phyloP scores from a whole-genome alignment of 2,888 invertebrate species.

The Watsonalla binaria region DNA sequence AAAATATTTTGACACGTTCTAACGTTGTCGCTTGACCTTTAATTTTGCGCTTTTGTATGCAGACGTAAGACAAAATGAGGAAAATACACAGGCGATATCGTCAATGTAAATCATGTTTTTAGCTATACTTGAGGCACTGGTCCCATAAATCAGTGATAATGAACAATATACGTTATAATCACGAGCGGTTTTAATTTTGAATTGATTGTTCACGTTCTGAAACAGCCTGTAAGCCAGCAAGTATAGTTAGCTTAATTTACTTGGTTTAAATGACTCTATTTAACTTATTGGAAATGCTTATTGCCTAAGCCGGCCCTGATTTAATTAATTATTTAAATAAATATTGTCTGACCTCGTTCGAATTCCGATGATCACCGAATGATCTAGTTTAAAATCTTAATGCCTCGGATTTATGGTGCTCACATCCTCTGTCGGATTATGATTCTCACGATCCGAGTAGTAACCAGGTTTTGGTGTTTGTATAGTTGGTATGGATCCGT shows the following conservation, averaged over 20 bases:
- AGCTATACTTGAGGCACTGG: not conserved
- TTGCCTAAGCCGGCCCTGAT: not conserved
- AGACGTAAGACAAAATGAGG: not conserved
- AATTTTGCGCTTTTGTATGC: not conserved
- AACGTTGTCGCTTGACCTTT: too few relatives aligned
- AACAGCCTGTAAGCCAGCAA: not conserved
- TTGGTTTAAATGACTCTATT: too few relatives aligned
- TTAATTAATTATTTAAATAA: conserved; percentile 10
- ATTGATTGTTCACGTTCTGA: not conserved
- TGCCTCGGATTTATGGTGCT: conserved; percentile 17
- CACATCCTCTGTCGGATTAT: conserved; percentile 21
- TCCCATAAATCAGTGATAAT: not conserved
- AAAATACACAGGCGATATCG: not conserved
- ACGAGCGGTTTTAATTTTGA: not conserved
- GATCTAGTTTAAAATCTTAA: conserved; percentile 9
- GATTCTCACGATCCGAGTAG: not conserved
- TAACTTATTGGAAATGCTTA: not conserved
- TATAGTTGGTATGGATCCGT: not conserved
- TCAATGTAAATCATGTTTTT: not conserved
- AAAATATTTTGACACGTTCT: too few relatives aligned
- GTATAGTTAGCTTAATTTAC: too few relatives aligned
- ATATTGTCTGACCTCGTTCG: conserved; percentile 8
- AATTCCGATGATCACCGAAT: conserved; percentile 20
- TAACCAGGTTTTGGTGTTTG: conserved; percentile 8
- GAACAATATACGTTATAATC: not conserved